Evolutionary conservation across 2,888 invertebrate genomes (phyloP), one percentile per base, ranked within the genome.

Genomic region (Cataglyphis livida): DNA sequence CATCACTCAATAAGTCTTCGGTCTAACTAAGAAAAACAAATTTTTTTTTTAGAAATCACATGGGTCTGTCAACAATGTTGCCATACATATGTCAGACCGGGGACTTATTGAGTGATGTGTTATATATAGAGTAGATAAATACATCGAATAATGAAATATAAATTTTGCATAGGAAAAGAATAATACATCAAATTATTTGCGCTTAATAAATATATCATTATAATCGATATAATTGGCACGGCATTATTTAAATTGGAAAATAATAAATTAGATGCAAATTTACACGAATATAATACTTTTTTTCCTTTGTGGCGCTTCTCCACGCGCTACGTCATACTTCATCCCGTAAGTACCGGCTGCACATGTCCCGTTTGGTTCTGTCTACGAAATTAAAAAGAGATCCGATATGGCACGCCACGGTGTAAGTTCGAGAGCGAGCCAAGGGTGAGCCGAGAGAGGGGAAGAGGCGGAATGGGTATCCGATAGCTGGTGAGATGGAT

Each of bases 401-500:
- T 35, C 81, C 78, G 81, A 85, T 79, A 82, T 65, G 75, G 66
- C 82, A 81, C 82, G 82, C 44, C 64, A 54, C 62, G 83, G 86
- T 81, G 87, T 79, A 85, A 87, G 81, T 87, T 89, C 75, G 84
- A 86, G 87, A 79, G 82, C 89, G 70, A 61, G 38, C 51, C 48
- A 78, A 62, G 68, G 64, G 71, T 54, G 66, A 32, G 82, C 32
- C 12, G 54, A 32, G 71, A 79, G 85, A 32, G 71, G 81, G 85
- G 83, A 82, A 83, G 81, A 61, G 85, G 74, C 85, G 88, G 83
- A 86, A 79, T 78, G 83, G 82, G 82, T 83, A 82, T 84, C 86
- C 88, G 90, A 92, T 92, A 91, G 87, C 89, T 57, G 88, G 62
- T 82, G 82, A 88, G 89, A 91, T 85, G 90, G 88, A 90, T 90